Evolutionary conservation across 2,888 invertebrate species (phyloP).

Genomic region (Lumbricus terrestris): DNA sequence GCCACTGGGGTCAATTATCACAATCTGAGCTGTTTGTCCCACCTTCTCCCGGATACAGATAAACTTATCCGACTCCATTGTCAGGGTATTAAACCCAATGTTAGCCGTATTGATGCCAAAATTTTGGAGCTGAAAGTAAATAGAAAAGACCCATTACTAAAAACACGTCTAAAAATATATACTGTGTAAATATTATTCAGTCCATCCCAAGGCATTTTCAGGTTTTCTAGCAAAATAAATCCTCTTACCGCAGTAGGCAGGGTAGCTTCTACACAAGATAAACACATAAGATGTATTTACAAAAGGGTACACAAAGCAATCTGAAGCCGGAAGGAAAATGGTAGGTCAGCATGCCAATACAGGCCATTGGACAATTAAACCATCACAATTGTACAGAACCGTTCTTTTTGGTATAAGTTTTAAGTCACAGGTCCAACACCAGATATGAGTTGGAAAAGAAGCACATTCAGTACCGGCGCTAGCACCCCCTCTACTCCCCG

Average conservation of each 20-base stretch:
- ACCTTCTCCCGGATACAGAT: slow-evolving; percentile 98
- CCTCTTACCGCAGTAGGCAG: neutral
- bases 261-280: neutral
- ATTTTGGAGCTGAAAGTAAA: slow-evolving; percentile 83
- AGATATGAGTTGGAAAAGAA: neutral
- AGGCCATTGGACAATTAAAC: neutral
- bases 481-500: no score
- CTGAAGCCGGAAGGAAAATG: neutral
- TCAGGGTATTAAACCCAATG: slow-evolving; percentile 96
- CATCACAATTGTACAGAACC: no score
- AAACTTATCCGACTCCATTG: slow-evolving; percentile 99
- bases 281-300: neutral
- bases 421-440: neutral
- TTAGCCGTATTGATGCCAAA: slow-evolving; percentile 94
- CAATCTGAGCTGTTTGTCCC: slow-evolving; percentile 90
- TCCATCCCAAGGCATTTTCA: neutral
- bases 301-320: neutral
- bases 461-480: no score
- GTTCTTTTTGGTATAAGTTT: no score
- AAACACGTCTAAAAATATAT: no score
- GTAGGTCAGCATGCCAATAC: neutral
- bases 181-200: no score
- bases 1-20: slow-evolving; percentile 97
- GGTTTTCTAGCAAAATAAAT: neutral
- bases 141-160: neutral